Base-by-base conservation (phyloP, 2,888 invertebrate species). In the Falcaria lacertinaria region DNA sequence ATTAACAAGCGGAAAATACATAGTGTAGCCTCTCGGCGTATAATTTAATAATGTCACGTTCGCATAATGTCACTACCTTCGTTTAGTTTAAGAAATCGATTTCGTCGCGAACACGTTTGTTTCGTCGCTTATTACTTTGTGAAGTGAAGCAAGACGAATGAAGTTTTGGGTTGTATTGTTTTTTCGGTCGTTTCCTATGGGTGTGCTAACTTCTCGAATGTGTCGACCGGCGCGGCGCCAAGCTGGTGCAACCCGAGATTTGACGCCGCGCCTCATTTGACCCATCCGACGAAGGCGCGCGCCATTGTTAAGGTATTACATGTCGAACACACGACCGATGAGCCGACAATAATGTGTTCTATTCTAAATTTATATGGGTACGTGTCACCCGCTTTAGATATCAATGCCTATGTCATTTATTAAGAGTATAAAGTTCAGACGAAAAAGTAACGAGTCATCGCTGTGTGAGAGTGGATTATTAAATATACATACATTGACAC, bases 201-300 rank as follows among this genome's bases (percentile, higher is more conserved):
- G 67, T 78, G 77, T 77, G 81, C 80, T 75, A 78, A 81, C 63
- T 78, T 77, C 70, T 76, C 74, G 66, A 69, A 80, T 75, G 69
- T 74, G 75, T 69, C 70, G 69, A 57, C 61, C 71, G 86, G 37
- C 19, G 61, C 71, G 86, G 86, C 87, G 86, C 87, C 86, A 80
- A 70, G 67, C 50, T 69, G 75, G 65, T 82, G 87, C 80, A 87
- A 88, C 77, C 81, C 74, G 86, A 87, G 83, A 84, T 72, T 75
- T 74, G 76, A 75, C 78, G 81, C 69, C 67, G 77, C 81, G 87
- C 75, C 80, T 83, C 85, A 81, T 88, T 86, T 87, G 81, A 82
- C 75, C 76, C 80, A 67, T 69, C 75, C 69, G 71, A 60, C 69
- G 69, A 73, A 63, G 67, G 70, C 77, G 71, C 71, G 67, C 72